Evolutionary conservation across 2,888 invertebrate species (phyloP).

Genomic region (Lissocephala sabroskyi): DNA sequence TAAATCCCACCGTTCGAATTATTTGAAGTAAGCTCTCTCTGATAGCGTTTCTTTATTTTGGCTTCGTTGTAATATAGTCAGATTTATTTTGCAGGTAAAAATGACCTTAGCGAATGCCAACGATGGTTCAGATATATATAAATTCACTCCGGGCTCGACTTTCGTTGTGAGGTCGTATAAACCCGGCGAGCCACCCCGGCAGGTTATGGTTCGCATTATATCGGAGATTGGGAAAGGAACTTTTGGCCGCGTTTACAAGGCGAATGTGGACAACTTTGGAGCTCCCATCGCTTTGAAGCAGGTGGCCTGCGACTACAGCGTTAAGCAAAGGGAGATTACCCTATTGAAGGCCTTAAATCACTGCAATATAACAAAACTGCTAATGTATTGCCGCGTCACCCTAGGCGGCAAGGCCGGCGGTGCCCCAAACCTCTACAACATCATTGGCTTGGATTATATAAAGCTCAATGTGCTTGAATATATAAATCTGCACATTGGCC

Average conservation of each 20-base stretch:
- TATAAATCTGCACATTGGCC: conserved; percentile 98
- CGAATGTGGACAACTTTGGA: conserved; percentile 94
- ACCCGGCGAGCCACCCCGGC: no score
- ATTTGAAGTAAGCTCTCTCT: no score
- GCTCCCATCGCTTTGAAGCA: conserved; percentile 99
- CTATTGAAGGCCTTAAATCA: conserved; percentile 99
- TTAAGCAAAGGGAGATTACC: conserved; percentile 99
- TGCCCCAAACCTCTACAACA: conserved; percentile 97
- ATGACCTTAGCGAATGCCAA: no score
- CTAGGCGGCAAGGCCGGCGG: conserved; percentile 82
- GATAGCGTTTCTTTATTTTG: no score
- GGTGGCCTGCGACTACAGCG: conserved; percentile 98
- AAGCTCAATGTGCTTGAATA: conserved; percentile 76
- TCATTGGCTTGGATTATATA: conserved; percentile 99
- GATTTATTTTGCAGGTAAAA: no score
- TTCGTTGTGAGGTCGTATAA: no score
- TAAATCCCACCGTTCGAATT: no score
- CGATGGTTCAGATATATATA: no score
- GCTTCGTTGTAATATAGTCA: no score
- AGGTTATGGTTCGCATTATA: not conserved
- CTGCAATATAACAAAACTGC: conserved; percentile 99
- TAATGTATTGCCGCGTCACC: conserved; percentile 99
- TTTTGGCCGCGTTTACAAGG: conserved; percentile 99
- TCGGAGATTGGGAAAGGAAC: conserved; percentile 99
- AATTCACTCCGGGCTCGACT: no score